Percentiles rank a stretch among this genome's conserved stretches.
These are phyloP conservation scores for Colistium nudipinnis DNA, from an alignment of 2,113 vertebrate species.

Conservation along the genomic window DNA sequence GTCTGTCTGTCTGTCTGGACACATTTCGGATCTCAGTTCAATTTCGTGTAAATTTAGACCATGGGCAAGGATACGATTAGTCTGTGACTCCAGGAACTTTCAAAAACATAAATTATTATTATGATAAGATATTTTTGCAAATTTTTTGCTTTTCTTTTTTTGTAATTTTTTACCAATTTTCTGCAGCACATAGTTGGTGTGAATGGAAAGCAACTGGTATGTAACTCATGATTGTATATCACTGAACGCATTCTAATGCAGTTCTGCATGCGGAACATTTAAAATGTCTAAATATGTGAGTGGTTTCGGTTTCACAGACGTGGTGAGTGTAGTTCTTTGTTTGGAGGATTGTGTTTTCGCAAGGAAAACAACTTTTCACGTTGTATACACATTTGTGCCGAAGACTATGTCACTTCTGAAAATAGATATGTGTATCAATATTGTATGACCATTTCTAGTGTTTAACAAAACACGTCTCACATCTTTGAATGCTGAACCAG, in stretches of 20 bases:
- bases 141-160: neutral
- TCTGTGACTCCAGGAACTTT: neutral
- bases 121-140: neutral
- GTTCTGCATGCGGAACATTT: neutral
- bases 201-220: neutral
- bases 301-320: neutral
- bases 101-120: neutral
- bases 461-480: too few species aligned
- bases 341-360: too few species aligned
- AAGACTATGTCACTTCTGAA: too few species aligned
- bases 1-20: conserved; percentile 26
- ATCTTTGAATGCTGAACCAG: neutral
- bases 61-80: conserved; percentile 2
- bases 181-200: neutral
- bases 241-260: neutral
- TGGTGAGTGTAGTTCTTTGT: too few species aligned
- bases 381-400: too few species aligned
- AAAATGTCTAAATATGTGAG: neutral
- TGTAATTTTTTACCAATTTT: too few species aligned
- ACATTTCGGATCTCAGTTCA: conserved; percentile 31
- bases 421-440: too few species aligned
- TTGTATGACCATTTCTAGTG: neutral
- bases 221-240: neutral
- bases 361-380: too few species aligned
- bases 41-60: conserved; percentile 20